phyloP scores from a whole-genome alignment of 1,140 invertebrate genomes.

The Drosophila azteca region DNA sequence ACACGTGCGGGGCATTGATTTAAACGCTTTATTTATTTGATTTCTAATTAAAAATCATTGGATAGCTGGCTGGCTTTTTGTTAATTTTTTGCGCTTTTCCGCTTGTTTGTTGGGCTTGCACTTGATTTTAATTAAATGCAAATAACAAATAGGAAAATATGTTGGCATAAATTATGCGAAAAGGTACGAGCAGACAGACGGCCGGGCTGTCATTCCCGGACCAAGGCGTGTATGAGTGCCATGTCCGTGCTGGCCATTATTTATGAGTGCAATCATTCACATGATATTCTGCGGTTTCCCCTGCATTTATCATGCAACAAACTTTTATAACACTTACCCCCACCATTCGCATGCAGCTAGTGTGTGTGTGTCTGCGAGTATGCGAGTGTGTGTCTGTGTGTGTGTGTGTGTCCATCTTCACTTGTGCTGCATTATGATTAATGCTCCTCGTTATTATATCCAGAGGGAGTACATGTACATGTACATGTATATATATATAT shows the following conservation, averaged over 20 bases:
- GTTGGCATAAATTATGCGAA: constrained; percentile 66
- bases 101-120: constrained; percentile 26
- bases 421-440: constrained; percentile 34
- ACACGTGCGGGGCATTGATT: constrained; percentile 69
- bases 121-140: constrained; percentile 78
- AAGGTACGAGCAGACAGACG: not conserved
- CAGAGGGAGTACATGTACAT: not conserved
- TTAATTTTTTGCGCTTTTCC: constrained; percentile 1
- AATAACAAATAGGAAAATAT: constrained; percentile 71
- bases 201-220: not conserved
- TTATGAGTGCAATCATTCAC: constrained; percentile 80
- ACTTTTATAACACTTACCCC: constrained; percentile 76
- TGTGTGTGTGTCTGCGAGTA: no score
- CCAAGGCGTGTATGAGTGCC: not conserved
- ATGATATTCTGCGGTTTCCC: constrained; percentile 77
- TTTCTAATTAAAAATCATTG: constrained; percentile 76
- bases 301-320: constrained; percentile 73
- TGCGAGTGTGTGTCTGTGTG: constrained; percentile 1
- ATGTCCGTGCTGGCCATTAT: constrained; percentile 59
- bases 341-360: constrained; percentile 12
- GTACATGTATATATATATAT: no score
- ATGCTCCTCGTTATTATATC: constrained; percentile 32
- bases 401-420: not conserved
- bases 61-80: constrained; percentile 3
- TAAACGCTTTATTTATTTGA: constrained; percentile 72